phyloP scores from a whole-genome alignment of 2,113 vertebrate species.

The Barnardius zonarius region DNA sequence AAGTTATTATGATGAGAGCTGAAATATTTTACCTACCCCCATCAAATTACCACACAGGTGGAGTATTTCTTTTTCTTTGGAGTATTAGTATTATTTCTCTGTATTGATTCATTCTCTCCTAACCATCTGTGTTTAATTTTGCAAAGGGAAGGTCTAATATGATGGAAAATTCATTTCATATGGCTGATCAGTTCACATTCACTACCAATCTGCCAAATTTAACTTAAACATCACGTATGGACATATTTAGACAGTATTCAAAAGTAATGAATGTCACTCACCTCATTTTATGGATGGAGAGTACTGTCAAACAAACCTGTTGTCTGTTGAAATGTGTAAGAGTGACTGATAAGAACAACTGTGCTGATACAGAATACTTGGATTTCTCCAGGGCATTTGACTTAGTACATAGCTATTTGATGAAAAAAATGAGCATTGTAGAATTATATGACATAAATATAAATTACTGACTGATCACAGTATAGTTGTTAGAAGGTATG shows the following conservation, averaged over 20 bases:
- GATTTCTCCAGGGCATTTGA: neutral
- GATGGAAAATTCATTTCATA: constrained; percentile 37
- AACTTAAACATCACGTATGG: neutral
- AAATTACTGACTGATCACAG: neutral
- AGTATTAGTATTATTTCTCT: neutral
- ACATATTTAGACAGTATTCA: neutral
- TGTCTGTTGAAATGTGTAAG: neutral
- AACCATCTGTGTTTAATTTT: constrained; percentile 43
- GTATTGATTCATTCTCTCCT: neutral
- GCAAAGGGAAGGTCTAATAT: neutral
- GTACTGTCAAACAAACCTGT: neutral
- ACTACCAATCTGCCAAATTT: neutral
- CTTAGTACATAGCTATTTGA: neutral
- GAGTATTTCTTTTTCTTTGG: neutral
- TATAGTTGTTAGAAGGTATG: neutral
- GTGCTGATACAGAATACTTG: neutral
- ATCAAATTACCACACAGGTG: neutral
- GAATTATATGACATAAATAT: neutral
- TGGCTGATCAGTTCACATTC: neutral
- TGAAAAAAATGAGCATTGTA: neutral
- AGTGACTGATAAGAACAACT: neutral
- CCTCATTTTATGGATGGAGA: neutral
- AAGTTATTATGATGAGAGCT: neutral
- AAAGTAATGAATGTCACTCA: neutral
- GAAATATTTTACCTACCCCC: neutral